Evolutionary conservation across 2,113 vertebrate genomes (phyloP).

Genomic region (Nesogale talazaci): DNA sequence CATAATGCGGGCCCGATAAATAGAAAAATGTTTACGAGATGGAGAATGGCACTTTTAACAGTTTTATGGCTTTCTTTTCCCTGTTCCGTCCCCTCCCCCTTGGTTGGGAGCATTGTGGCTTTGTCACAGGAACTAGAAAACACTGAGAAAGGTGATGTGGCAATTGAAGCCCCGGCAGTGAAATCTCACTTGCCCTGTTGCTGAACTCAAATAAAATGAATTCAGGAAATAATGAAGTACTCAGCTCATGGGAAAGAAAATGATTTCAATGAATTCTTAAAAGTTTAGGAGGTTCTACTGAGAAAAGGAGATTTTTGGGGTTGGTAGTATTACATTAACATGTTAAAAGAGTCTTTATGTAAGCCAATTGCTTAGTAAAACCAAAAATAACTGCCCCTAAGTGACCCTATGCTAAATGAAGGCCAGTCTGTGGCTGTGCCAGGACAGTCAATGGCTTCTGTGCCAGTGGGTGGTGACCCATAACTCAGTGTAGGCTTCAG

Average conservation of each 20-base stretch:
- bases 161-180: neutral
- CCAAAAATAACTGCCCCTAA: fast-evolving
- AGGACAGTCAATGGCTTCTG: neutral
- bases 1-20: slow-evolving; percentile 87
- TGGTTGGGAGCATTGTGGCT: slow-evolving; percentile 39
- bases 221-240: slow-evolving; percentile 41
- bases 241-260: slow-evolving; percentile 7
- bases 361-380: neutral
- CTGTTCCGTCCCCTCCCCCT: neutral
- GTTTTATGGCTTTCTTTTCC: slow-evolving; percentile 74
- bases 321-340: neutral
- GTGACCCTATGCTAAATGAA: neutral
- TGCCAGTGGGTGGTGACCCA: neutral
- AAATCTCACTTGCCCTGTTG: slow-evolving; percentile 55
- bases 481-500: neutral
- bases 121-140: neutral
- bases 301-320: neutral
- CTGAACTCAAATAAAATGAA: slow-evolving; percentile 45
- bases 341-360: neutral
- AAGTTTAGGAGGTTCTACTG: neutral
- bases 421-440: fast-evolving
- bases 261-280: neutral
- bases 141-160: neutral
- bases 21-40: slow-evolving; percentile 84
- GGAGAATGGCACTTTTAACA: slow-evolving; percentile 72